Base-by-base conservation (phyloP, 2,888 invertebrate species). In the Trissolcus brochymenae region DNA sequence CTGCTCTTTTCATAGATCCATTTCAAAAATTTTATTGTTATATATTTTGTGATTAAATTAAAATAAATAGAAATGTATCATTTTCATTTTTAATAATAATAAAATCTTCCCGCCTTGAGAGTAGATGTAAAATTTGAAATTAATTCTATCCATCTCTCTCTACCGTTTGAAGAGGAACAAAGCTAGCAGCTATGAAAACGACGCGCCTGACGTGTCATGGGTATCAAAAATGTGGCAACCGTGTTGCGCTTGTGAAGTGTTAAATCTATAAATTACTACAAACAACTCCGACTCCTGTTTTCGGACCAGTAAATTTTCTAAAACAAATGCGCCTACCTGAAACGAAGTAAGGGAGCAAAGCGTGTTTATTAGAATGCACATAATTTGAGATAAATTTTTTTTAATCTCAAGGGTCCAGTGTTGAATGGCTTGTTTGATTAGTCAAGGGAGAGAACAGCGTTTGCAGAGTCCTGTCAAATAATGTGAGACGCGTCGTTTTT, bases 231-330 rank as follows among this genome's bases (percentile, higher is more conserved):
- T 73, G 56, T 73, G 66, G 66, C 73, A 66, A 66, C 66, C 43
- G 50, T 74, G 74, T 67, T 59, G 51, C 54, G 57, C 57, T 62
- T 61, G 16, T 9, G 46, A 53, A 57, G 57, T 68, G 68, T 75
- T 68, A 75, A 74, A 75, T 75, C 75, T 55, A 75, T 75, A 75
- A 75, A 75, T 75, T 70, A 76, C 60, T 68, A 70, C 61, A 70
- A 76, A 76, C 65, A 76, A 16, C 54, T 54, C 7, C 6, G 40
- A 17, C 55, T 16, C n/a, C n/a, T 21, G 43, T 59, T 35, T 35
- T 2, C 11, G 6, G 35, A 35, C 35, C 35, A 35, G 35, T 35
- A 35, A 35, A 35, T 35, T 64, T 75, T 60, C 43, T 68, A 43
- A 54, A 7, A 55, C 55, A 65, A 65, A 55, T 60, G 68, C 64